Conservation (phyloP, 2,113 vertebrate genomes). For the Anguilla rostrata region DNA sequence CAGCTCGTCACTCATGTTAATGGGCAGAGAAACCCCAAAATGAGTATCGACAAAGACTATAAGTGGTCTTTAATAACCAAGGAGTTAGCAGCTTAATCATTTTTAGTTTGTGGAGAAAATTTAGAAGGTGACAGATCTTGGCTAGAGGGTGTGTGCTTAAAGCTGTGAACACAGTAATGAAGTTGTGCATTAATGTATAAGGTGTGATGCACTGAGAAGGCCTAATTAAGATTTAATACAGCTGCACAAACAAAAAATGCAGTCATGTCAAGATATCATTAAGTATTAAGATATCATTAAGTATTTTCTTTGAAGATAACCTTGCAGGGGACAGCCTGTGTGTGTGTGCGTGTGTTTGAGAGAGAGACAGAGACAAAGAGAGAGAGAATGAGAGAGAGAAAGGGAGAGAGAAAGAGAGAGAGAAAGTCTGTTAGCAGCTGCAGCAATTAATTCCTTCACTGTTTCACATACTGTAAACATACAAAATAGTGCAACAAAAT, state of each 20-base stretch:
- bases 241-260: not conserved
- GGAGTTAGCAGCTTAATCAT: not conserved
- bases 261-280: not conserved
- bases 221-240: not conserved
- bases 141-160: not conserved
- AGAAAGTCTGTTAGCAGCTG: too few species aligned
- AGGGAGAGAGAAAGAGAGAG: too few species aligned
- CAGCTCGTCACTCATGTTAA: not conserved
- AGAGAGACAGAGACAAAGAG: too few species aligned
- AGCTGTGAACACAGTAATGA: not conserved
- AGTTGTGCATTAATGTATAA: not conserved
- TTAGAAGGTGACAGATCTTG: not conserved
- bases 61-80: not conserved
- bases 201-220: not conserved
- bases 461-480: not conserved
- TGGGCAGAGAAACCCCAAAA: not conserved
- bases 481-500: not conserved
- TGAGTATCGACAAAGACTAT: not conserved
- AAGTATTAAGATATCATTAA: not conserved
- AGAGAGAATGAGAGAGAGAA: too few species aligned
- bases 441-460: not conserved
- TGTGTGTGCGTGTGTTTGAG: not conserved
- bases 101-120: not conserved
- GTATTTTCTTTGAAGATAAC: not conserved
- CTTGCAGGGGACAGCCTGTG: not conserved